Percentiles rank a stretch among this genome's conserved stretches.
Evolutionary conservation across 2,797 vertebrate genomes (phyloP).

Genomic region (Eurystomus glaucurus): DNA sequence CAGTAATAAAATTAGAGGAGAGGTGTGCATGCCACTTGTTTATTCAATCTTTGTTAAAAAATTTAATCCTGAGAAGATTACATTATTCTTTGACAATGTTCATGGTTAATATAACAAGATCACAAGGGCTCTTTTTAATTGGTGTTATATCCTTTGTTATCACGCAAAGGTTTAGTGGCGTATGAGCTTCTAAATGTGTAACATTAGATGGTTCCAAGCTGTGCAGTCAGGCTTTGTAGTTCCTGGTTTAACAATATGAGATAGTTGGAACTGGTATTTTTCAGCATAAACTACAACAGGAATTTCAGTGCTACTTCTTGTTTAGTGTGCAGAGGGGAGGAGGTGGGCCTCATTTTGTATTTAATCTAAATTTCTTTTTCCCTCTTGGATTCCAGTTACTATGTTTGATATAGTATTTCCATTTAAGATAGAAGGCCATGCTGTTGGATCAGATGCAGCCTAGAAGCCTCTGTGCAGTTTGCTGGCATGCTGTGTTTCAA

Average conservation of each 20-base stretch:
- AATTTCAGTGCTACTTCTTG: not conserved
- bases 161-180: not conserved
- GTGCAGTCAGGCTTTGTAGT: not conserved
- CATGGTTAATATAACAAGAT: not conserved
- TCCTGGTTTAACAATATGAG: not conserved
- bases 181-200: not conserved
- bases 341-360: not conserved
- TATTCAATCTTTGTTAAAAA: not conserved
- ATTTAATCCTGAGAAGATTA: too few species aligned
- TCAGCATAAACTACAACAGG: not conserved
- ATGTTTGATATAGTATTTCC: not conserved
- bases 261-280: not conserved
- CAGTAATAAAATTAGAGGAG: not conserved
- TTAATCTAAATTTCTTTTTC: not conserved
- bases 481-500: not conserved
- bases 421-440: rapidly evolving
- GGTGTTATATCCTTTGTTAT: not conserved
- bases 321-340: not conserved
- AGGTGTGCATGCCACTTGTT: not conserved
- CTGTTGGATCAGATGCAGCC: not conserved
- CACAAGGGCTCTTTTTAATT: not conserved
- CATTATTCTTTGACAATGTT: not conserved
- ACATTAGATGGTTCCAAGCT: not conserved
- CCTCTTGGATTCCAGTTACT: not conserved
- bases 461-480: not conserved